Base-by-base conservation (phyloP, 2,113 vertebrate genomes). In the Sinocyclocheilus grahami region DNA sequence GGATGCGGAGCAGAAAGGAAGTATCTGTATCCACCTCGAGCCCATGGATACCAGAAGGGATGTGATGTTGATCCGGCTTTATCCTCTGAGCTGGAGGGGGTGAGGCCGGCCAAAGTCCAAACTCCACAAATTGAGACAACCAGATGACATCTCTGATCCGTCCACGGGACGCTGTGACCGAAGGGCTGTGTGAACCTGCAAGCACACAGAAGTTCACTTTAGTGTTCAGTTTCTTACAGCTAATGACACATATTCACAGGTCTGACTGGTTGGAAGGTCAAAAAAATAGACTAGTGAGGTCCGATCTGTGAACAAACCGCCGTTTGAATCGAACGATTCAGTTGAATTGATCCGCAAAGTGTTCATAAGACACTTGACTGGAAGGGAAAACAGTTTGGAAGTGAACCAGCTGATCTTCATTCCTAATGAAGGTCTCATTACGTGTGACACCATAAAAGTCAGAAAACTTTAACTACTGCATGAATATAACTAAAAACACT, bases 51-150 rank as follows among this genome's bases (percentile, higher is more conserved):
- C 74, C 39, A 24, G 42, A 75, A 72, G 39, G 65, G 71, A 83
- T 85, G 62, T 84, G 76, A 14, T n/a, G 58, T 48, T 76, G 86
- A 89, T 87, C 84, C 77, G 37, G 46, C 63, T 48, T 87, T 55
- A 90, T 87, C 84, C 77, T 74, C 71, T 86, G 72, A 87, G 84
- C 86, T 86, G 51, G 48, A 55, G 3, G 69, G 80, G 80, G 83
- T 65, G 74, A 83, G 42, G 67, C 72, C 65, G 71, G 74, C 24
- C 37, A 58, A 67, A 60, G 60, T 80, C 42, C 55, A 42, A 37
- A 58, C 82, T 85, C 14, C 72, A 82, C 86, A 90, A 89, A 89
- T 87, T 87, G 86, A 90, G 88, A 89, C 82, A 77, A 72, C 71
- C 42, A 55, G 81, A 82, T 87, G 71, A 87, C 81, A 83, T 58